These are phyloP conservation scores for Ferdinandea cuprea DNA, from an alignment of 2,888 invertebrate species.

Conservation along the genomic window DNA sequence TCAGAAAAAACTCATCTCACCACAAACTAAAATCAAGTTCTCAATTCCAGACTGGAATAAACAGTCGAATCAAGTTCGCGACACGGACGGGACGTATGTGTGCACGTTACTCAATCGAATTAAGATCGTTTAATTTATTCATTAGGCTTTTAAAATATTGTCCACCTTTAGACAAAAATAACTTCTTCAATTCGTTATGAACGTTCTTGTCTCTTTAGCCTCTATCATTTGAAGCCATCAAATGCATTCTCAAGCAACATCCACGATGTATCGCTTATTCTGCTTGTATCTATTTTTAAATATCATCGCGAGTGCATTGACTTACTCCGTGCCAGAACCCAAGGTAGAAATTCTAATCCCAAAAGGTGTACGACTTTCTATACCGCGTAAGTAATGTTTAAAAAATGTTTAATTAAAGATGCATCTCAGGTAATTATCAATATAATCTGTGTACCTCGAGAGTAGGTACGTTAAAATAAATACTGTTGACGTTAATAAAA, in stretches of 20 bases:
- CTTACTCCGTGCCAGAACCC: slow-evolving; percentile 54
- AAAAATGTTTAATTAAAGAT: neutral
- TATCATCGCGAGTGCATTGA: slow-evolving; percentile 7
- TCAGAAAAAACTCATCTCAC: neutral
- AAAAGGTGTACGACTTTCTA: slow-evolving; percentile 47
- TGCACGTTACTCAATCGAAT: neutral
- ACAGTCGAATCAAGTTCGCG: slow-evolving; percentile 40
- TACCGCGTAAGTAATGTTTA: slow-evolving; percentile 52
- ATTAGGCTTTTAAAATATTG: neutral
- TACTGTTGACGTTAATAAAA: neutral
- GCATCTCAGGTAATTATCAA: neutral
- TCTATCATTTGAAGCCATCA: neutral
- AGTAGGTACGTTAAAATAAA: neutral
- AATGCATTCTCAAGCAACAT: neutral
- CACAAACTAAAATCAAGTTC: slow-evolving; percentile 1
- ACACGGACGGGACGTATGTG: neutral
- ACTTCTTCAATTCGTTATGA: neutral
- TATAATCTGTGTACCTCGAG: neutral
- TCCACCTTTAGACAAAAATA: neutral
- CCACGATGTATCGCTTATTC: slow-evolving; percentile 20
- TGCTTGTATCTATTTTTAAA: slow-evolving; percentile 49
- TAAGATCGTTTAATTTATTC: neutral
- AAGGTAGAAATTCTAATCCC: slow-evolving; percentile 38
- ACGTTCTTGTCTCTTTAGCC: neutral
- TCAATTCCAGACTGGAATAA: slow-evolving; percentile 7